Base-by-base conservation (phyloP, 2,888 invertebrate genomes). In the Calameuta idolon region DNA sequence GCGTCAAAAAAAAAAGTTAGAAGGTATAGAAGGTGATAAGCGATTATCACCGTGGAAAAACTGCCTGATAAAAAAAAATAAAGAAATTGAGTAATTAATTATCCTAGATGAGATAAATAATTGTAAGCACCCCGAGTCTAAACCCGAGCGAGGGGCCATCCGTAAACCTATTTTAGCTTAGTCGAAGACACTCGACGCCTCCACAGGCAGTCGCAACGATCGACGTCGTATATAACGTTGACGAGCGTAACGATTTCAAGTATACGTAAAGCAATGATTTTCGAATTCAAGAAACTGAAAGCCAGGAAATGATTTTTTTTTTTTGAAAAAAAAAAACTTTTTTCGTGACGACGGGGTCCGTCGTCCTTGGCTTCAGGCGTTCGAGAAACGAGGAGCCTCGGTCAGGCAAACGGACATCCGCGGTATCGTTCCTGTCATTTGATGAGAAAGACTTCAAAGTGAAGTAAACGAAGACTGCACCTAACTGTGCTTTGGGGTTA, bases 131-230 rank as follows among this genome's bases (percentile, higher is more conserved):
- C 83, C 79, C 78, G 73, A 71, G 34, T 30, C 33, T 75, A 78
- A 82, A 84, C 82, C 82, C 83, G 84, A 76, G 82, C 80, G 83
- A 82, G 87, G 87, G 88, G 87, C 87, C 87, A 88, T 85, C 76
- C 81, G 79, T 85, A 83, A 85, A 75, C 76, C 81, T 82, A 87
- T 84, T 82, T 79, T 84, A 87, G 84, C 78, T 79, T 85, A 85
- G 81, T 55, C 37, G 78, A 81, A 77, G 76, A 76, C 78, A 81
- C 79, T 80, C 83, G 79, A 55, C 55, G 55, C 55, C 55, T 15
- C 23, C 2, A 55, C 23, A 55, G 31, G 71, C 33, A 31, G 33
- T 31, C 33, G 71, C 31, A 34, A 71, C 71, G 71, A 71, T 34
- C 33, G 71, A 31, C 71, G 71, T 71, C 71, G 31, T 33, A 71